These are phyloP conservation scores for Forbesichthys papilliferus DNA, from an alignment of 2,113 vertebrate species.

Conservation along the genomic window DNA sequence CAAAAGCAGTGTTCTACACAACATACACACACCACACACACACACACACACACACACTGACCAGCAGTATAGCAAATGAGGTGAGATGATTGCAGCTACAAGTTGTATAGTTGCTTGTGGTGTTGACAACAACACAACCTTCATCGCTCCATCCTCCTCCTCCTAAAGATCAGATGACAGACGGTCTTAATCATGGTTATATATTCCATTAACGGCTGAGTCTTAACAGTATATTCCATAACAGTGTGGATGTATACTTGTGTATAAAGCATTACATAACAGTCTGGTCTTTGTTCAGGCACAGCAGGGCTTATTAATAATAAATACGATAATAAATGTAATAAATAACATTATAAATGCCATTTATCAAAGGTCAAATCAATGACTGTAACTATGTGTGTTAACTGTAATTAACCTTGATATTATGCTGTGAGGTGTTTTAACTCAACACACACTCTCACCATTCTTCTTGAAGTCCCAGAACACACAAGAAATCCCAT, in stretches of 20 bases:
- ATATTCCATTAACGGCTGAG: too few relatives aligned
- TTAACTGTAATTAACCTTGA: too few relatives aligned
- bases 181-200: background rate
- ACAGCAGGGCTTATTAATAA: too few relatives aligned
- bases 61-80: slow-evolving; percentile 91
- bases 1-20: background rate
- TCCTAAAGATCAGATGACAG: slow-evolving; percentile 62
- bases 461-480: slow-evolving; percentile 88
- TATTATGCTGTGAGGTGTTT: background rate
- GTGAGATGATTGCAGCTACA: slow-evolving; percentile 94
- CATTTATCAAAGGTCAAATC: too few relatives aligned
- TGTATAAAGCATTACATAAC: too few relatives aligned
- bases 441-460: slow-evolving; percentile 61
- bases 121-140: slow-evolving; percentile 82
- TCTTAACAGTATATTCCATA: too few relatives aligned
- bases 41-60: slow-evolving; percentile 50
- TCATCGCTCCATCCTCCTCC: slow-evolving; percentile 82
- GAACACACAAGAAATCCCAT: slow-evolving; percentile 80
- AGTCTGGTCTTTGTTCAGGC: too few relatives aligned
- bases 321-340: too few relatives aligned
- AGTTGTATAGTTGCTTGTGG: slow-evolving; percentile 75
- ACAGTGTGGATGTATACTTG: too few relatives aligned
- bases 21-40: slow-evolving; percentile 19
- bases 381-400: too few relatives aligned
- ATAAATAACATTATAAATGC: too few relatives aligned